Conservation (phyloP, 2,888 invertebrate species). For the Perdita meconis region DNA sequence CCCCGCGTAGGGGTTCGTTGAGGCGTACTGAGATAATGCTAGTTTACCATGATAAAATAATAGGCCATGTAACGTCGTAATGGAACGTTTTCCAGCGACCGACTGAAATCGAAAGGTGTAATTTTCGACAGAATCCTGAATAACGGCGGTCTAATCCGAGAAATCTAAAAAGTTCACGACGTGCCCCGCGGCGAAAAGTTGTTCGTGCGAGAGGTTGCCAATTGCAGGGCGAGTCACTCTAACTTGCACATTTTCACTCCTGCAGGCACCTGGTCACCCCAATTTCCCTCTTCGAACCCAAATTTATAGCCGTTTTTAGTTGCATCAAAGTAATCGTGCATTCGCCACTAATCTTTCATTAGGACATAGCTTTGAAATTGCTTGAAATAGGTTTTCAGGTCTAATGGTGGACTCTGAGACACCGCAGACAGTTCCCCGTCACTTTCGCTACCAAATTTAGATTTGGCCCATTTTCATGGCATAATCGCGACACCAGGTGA, state of each 20-base stretch:
- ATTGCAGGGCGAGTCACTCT: constrained; percentile 7
- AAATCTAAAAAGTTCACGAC: constrained; percentile 1
- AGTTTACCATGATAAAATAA: constrained; percentile 23
- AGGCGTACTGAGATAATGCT: constrained; percentile 5
- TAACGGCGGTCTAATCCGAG: background rate
- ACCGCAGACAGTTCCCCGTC: too few species aligned
- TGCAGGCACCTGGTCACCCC: constrained; percentile 6
- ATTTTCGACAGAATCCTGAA: constrained; percentile 30
- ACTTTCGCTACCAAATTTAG: too few species aligned
- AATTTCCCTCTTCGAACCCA: constrained; percentile 13
- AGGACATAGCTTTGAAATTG: too few species aligned
- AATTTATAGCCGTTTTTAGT: background rate
- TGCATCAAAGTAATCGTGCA: too few species aligned
- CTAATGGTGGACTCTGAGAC: too few species aligned
- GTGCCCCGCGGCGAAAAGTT: constrained; percentile 16
- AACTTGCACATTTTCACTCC: constrained; percentile 27
- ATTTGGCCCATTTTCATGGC: too few species aligned
- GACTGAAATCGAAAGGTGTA: constrained; percentile 28
- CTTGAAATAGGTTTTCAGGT: too few species aligned
- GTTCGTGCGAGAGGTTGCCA: background rate
- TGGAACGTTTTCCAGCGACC: background rate
- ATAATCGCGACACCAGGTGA: too few species aligned
- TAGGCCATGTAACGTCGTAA: constrained; percentile 22
- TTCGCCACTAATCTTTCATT: too few species aligned
- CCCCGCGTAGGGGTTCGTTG: background rate